phyloP scores from a whole-genome alignment of 2,113 vertebrate genomes.

The Casuarius casuarius region DNA sequence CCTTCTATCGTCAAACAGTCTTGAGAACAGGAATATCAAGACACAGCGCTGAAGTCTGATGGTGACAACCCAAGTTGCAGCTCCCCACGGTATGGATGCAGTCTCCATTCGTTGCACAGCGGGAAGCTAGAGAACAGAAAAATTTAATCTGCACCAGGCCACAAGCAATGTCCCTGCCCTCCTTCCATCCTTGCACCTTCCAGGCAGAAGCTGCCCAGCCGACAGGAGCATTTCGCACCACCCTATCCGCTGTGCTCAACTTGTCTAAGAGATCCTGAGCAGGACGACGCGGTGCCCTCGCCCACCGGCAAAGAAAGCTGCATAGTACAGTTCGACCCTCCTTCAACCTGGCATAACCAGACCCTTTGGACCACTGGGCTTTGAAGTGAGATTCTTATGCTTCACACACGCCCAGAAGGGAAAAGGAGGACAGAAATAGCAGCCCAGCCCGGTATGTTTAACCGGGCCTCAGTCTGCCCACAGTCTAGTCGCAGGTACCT shows the following conservation, averaged over 20 bases:
- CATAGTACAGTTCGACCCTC: fast-evolving
- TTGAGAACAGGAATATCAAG: fast-evolving
- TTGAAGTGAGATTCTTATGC: background rate
- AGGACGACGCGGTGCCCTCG: background rate
- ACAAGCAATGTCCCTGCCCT: fast-evolving
- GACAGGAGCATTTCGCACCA: background rate
- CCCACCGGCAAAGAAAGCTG: fast-evolving
- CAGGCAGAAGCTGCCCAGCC: background rate
- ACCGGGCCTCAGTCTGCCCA: background rate
- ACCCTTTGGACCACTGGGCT: background rate
- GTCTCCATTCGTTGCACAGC: fast-evolving
- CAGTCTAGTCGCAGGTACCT: background rate
- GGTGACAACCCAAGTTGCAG: fast-evolving
- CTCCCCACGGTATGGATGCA: fast-evolving
- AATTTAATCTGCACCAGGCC: too few species aligned
- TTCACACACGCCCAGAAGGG: background rate
- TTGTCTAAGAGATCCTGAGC: background rate
- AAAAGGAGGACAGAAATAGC: background rate
- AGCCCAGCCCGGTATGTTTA: background rate
- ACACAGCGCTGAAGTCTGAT: fast-evolving
- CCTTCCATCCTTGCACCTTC: background rate
- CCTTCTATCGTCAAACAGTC: background rate
- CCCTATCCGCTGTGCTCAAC: background rate
- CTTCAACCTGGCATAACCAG: background rate
- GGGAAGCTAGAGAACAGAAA: background rate